These are phyloP conservation scores for Enoplosus armatus DNA, from an alignment of 2,797 vertebrate genomes.

Conservation along the genomic window DNA sequence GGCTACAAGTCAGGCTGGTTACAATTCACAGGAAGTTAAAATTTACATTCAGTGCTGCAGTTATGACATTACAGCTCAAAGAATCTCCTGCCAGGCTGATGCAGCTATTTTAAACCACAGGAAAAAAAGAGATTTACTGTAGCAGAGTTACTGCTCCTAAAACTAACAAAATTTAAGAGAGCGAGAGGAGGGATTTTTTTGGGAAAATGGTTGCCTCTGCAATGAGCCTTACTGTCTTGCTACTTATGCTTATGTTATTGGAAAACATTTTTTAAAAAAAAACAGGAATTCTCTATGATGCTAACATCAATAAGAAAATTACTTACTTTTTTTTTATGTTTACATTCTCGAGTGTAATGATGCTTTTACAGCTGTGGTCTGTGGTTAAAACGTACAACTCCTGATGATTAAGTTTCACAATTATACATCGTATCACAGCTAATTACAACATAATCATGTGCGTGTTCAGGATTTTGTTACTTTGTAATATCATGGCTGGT, in stretches of 20 bases:
- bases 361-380: neutral
- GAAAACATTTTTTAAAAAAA: neutral
- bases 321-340: no score
- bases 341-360: no score
- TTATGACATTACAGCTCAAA: conserved; percentile 52
- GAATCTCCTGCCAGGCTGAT: conserved; percentile 24
- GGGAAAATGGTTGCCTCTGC: conserved; percentile 4
- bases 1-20: conserved; percentile 22
- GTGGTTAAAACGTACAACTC: neutral
- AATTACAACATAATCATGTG: neutral
- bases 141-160: conserved; percentile 15
- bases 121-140: conserved; percentile 19
- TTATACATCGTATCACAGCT: neutral
- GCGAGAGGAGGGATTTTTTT: neutral
- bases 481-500: neutral
- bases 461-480: neutral
- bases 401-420: neutral
- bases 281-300: neutral
- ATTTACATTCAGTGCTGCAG: conserved; percentile 46
- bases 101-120: conserved; percentile 51
- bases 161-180: conserved; percentile 5
- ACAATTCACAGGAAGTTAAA: conserved; percentile 44
- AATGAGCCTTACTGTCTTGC: neutral
- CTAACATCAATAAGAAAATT: neutral
- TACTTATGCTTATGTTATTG: neutral